Conservation (phyloP, 2,113 vertebrate species). For the Neomonachus schauinslandi region DNA sequence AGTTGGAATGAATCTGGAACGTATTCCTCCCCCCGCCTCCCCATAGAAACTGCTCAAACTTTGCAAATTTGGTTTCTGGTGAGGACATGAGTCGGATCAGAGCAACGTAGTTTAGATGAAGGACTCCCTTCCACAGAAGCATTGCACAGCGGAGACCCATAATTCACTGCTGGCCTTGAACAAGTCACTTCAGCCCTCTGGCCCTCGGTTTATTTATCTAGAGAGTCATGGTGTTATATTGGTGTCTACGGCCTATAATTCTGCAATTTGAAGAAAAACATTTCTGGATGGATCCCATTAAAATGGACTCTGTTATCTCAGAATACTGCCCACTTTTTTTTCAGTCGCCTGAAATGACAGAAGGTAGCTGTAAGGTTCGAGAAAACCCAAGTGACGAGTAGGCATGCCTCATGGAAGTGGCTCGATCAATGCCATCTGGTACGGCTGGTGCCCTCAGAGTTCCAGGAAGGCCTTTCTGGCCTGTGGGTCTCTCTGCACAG, state of each 20-base stretch:
- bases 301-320: background rate
- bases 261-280: background rate
- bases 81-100: background rate
- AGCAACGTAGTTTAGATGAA: background rate
- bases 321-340: background rate
- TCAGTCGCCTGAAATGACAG: background rate
- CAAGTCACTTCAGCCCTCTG: background rate
- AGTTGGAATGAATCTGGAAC: background rate
- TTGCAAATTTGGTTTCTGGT: background rate
- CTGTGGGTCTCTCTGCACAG: background rate
- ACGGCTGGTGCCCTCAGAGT: rapidly evolving
- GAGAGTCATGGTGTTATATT: background rate
- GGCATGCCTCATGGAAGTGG: background rate
- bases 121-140: background rate
- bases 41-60: background rate
- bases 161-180: rapidly evolving
- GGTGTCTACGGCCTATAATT: background rate
- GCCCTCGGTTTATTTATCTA: background rate
- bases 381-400: background rate
- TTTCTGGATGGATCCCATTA: background rate
- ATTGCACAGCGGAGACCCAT: background rate
- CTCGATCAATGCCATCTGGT: too few species aligned
- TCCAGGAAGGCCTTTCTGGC: background rate
- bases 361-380: background rate
- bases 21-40: background rate